Conservation (phyloP, 1,140 invertebrate species). For the Doryteuthis pealeii region DNA sequence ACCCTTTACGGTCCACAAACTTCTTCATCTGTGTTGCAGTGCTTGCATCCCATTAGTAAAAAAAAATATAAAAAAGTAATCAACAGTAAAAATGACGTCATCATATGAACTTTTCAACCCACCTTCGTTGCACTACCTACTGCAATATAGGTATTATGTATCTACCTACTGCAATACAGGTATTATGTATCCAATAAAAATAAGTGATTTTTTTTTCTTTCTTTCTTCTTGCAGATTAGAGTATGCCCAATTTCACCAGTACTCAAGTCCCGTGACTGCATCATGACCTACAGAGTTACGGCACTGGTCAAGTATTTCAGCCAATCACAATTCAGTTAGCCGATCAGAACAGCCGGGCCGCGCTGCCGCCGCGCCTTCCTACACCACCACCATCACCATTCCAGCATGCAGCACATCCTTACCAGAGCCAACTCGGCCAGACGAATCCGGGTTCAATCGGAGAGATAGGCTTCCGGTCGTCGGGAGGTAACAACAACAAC, state of each 20-base stretch:
- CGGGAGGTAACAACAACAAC: too few relatives aligned
- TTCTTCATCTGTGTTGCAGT: too few relatives aligned
- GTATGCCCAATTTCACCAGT: slow-evolving; percentile 32
- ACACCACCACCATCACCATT: background rate
- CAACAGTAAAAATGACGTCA: too few relatives aligned
- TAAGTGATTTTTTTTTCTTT: background rate
- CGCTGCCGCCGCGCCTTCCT: background rate
- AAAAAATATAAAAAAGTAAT: too few relatives aligned
- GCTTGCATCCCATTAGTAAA: too few relatives aligned
- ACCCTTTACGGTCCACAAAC: too few relatives aligned
- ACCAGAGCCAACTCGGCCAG: background rate
- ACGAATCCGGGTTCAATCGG: background rate
- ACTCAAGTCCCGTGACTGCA: slow-evolving; percentile 28
- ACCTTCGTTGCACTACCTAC: too few relatives aligned
- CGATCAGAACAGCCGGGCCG: slow-evolving; percentile 4
- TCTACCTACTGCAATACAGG: too few relatives aligned
- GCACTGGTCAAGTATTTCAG: slow-evolving; percentile 54
- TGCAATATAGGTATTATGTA: too few relatives aligned
- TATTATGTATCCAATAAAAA: too few relatives aligned
- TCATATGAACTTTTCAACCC: too few relatives aligned
- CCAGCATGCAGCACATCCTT: background rate
- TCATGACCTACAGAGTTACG: slow-evolving; percentile 22
- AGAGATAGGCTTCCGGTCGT: background rate
- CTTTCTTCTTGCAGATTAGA: slow-evolving; percentile 27
- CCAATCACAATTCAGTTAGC: slow-evolving; percentile 21